phyloP scores from a whole-genome alignment of 2,113 vertebrate species.

The Tachysurus fulvidraco region DNA sequence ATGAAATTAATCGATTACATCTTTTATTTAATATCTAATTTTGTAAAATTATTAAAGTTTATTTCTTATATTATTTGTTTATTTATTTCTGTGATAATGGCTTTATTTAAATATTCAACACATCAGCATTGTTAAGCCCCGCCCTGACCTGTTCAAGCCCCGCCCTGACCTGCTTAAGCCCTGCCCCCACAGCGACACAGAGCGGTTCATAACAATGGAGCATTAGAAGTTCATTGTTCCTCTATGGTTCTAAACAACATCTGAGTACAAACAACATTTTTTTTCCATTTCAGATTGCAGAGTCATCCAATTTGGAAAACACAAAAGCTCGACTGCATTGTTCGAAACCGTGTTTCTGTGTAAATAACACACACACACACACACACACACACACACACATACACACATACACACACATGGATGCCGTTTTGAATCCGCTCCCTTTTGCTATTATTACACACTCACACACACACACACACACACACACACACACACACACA shows the following conservation, averaged over 20 bases:
- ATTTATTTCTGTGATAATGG: neutral
- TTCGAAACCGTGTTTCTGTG: neutral
- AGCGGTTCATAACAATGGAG: neutral
- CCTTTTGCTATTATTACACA: slow-evolving; percentile 69
- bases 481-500: slow-evolving; percentile 52
- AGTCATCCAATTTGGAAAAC: neutral
- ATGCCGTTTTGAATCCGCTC: slow-evolving; percentile 51
- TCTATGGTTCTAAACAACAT: neutral
- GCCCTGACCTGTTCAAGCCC: neutral
- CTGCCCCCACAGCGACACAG: neutral
- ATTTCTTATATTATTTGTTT: neutral
- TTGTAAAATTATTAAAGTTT: neutral
- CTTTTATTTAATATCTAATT: neutral
- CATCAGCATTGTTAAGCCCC: neutral
- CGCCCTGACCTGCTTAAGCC: neutral
- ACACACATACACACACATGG: slow-evolving; percentile 60
- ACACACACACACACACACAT: slow-evolving; percentile 22
- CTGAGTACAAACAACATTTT: neutral
- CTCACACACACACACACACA: slow-evolving; percentile 49
- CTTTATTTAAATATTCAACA: neutral
- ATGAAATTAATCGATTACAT: neutral
- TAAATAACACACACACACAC: slow-evolving; percentile 32
- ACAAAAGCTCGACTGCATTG: neutral
- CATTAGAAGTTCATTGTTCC: neutral
- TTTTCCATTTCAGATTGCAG: neutral